Percentiles rank a stretch among this genome's conserved stretches.
These are phyloP conservation scores for Abramis brama DNA, from an alignment of 2,113 vertebrate species.

Conservation along the genomic window DNA sequence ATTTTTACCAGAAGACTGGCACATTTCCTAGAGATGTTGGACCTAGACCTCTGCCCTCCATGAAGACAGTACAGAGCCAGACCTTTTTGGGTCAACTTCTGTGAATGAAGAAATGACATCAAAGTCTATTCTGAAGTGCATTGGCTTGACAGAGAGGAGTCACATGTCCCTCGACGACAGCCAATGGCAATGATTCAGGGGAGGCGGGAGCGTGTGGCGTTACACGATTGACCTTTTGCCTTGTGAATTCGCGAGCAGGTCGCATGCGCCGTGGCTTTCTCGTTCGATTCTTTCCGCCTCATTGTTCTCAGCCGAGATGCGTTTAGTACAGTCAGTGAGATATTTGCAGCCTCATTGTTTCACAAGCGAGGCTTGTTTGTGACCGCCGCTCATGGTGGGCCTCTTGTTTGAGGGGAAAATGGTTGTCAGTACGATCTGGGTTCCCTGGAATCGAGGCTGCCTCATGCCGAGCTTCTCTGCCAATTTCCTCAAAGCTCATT, in stretches of 20 bases:
- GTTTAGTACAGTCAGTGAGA: conserved; percentile 38
- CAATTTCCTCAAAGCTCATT: conserved; percentile 45
- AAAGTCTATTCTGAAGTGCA: conserved; percentile 16
- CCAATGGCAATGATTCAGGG: conserved; percentile 24
- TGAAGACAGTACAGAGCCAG: not conserved
- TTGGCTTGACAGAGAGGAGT: conserved; percentile 9
- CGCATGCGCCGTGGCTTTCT: not conserved
- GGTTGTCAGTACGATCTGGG: conserved; percentile 43
- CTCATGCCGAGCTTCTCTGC: conserved; percentile 36
- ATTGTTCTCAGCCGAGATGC: conserved; percentile 18
- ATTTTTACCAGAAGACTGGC: conserved; percentile 42
- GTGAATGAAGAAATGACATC: conserved; percentile 15
- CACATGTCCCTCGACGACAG: not conserved
- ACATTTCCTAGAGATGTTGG: conserved; percentile 25
- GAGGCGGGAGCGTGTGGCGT: not conserved
- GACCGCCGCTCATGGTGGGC: conserved; percentile 18
- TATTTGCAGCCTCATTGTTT: conserved; percentile 40
- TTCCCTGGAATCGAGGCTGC: conserved; percentile 33
- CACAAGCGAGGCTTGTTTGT: conserved; percentile 39
- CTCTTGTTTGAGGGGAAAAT: conserved; percentile 25
- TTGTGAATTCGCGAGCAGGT: not conserved
- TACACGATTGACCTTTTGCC: conserved; percentile 22
- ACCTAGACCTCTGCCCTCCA: conserved; percentile 32
- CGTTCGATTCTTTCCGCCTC: not conserved
- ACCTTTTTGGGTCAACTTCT: conserved; percentile 43